Conservation (phyloP, 2,113 vertebrate genomes). For the Agelaius tricolor region DNA sequence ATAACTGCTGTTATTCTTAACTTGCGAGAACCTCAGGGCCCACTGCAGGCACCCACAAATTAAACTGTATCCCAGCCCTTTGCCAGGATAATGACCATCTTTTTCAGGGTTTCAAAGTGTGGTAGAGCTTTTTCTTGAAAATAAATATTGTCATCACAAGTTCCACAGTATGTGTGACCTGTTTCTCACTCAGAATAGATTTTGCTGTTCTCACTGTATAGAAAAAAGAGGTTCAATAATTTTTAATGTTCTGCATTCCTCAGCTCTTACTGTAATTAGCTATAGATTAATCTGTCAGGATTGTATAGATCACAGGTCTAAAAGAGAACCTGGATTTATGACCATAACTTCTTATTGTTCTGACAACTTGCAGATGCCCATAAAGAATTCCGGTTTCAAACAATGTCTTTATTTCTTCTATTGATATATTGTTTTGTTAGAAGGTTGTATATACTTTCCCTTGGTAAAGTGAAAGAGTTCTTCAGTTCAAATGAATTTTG, state of each 20-base stretch:
- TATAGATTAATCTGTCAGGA: not conserved
- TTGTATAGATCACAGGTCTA: not conserved
- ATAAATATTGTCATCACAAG: not conserved
- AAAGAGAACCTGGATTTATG: not conserved
- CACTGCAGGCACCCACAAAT: not conserved
- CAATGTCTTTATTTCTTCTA: not conserved
- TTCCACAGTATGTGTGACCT: not conserved
- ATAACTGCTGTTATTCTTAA: not conserved
- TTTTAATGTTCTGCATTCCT: not conserved
- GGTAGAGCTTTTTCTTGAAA: not conserved
- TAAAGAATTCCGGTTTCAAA: not conserved
- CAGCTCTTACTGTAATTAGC: not conserved
- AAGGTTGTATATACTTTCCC: not conserved
- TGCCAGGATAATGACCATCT: not conserved
- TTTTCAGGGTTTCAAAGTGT: not conserved
- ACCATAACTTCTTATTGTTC: not conserved
- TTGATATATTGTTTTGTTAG: not conserved
- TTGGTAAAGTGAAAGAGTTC: not conserved
- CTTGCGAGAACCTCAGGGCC: not conserved
- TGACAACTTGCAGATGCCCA: not conserved
- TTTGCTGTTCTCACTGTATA: not conserved
- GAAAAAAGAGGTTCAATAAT: not conserved
- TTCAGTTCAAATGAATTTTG: not conserved
- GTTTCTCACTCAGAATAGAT: not conserved
- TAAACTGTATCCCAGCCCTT: not conserved